These are phyloP conservation scores for Strigamia maritima DNA, from an alignment of 2,888 invertebrate genomes.

Conservation along the genomic window DNA sequence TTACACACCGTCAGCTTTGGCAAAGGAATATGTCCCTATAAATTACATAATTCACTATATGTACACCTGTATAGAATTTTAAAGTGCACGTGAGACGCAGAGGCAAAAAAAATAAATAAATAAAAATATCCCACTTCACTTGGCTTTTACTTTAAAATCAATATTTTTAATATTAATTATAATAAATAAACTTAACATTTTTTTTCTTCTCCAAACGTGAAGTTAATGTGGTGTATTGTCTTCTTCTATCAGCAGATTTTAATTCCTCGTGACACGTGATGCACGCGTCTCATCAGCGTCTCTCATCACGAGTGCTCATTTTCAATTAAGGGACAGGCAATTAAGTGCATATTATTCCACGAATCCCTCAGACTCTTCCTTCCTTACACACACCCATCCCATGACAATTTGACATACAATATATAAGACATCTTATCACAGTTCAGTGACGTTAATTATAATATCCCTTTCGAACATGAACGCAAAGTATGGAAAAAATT, in stretches of 20 bases:
- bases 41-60: constrained; percentile 18
- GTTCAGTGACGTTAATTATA: constrained; percentile 27
- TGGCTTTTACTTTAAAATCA: neutral
- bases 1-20: constrained; percentile 30
- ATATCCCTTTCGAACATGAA: neutral
- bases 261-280: constrained; percentile 26
- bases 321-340: constrained; percentile 34
- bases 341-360: constrained; percentile 29
- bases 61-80: constrained; percentile 5
- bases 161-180: neutral
- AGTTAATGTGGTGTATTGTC: neutral
- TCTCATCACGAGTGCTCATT: constrained; percentile 30
- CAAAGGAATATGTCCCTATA: constrained; percentile 30
- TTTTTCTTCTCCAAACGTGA: neutral
- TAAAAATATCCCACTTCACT: neutral
- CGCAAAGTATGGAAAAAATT: neutral
- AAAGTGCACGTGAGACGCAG: neutral
- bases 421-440: constrained; percentile 31
- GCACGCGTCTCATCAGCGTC: constrained; percentile 29
- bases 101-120: neutral
- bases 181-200: neutral
- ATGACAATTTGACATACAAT: constrained; percentile 1
- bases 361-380: constrained; percentile 9
- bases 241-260: constrained; percentile 22
- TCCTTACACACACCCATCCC: constrained; percentile 3